Base-by-base conservation (phyloP, 2,888 invertebrate genomes). In the Drosophila picticornis region DNA sequence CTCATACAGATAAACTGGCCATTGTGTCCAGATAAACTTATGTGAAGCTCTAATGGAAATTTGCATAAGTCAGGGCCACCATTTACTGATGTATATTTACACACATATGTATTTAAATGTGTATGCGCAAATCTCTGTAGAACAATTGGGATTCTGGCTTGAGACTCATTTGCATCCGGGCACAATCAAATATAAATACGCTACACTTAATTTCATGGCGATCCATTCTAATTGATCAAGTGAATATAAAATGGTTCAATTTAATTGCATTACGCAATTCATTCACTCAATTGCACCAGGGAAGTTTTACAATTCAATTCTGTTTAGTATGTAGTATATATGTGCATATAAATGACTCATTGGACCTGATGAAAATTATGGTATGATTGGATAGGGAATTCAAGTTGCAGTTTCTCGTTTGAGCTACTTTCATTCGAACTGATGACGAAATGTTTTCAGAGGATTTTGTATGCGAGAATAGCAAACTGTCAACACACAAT, bases 261-360 rank as follows among this genome's bases (percentile, higher is more conserved):
- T 83, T 60, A 77, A 83, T 70, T 80, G 81, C 70, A 80, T 83
- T 84, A 71, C 65, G 74, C 75, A 79, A 87, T 82, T 59, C 65
- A 51, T 55, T 27, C 57, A 48, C 32, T 52, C 55, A 46, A 77
- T 84, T 81, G 58, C 67, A 51, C 7, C 52, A 31, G 63, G 27
- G 53, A 57, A 25, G 36, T 11, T 32, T n/a, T 11, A 29, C 32
- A 52, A 38, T 62, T 51, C 31, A 27, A 36, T 69, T 16, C n/a
- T 13, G 27, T 19, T 13, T 34, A 34, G 19, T 46, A 50, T 2
- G n/a, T 43, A 46, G 3, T 46, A 22, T 40, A 16, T 48, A 22
- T 36, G 19, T 55, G 3, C 13, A 13, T 55, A n/a, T 11, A 36
- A 27, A 48, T 34, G 29, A 50, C 25, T 59, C 58, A 40, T 25